A percentile compares a stretch with the other conserved stretches of the same genome.
phyloP scores from a whole-genome alignment of 1,140 invertebrate species.

The Nymphalis io region DNA sequence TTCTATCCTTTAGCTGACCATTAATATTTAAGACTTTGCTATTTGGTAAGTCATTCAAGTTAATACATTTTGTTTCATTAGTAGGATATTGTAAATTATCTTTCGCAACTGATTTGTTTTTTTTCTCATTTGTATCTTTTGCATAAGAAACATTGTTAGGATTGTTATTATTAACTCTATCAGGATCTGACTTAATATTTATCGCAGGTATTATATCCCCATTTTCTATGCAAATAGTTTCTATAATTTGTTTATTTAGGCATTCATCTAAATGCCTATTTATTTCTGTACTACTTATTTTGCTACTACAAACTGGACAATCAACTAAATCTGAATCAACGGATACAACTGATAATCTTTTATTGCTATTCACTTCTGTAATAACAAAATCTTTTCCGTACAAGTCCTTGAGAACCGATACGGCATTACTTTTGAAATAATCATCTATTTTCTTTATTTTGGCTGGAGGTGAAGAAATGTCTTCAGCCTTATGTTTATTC shows the following conservation, averaged over 20 bases:
- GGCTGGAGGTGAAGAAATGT: constrained; percentile 46
- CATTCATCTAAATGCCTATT: constrained; percentile 82
- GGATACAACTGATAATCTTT: constrained; percentile 53
- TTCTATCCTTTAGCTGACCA: neutral
- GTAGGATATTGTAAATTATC: neutral
- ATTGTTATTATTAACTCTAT: constrained; percentile 14
- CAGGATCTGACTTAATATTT: constrained; percentile 14
- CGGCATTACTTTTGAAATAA: constrained; percentile 58
- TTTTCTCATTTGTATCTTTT: constrained; percentile 1
- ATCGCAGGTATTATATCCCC: constrained; percentile 19
- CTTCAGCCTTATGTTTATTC: constrained; percentile 54
- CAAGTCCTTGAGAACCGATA: constrained; percentile 60
- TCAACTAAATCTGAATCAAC: constrained; percentile 51
- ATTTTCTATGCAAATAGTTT: constrained; percentile 60
- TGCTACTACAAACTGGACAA: constrained; percentile 81
- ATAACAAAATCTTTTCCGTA: constrained; percentile 67
- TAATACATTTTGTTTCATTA: constrained; percentile 7
- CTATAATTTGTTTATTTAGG: constrained; percentile 69
- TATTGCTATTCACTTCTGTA: constrained; percentile 46
- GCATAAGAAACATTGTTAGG: neutral
- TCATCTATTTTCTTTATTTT: constrained; percentile 73
- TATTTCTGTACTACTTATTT: constrained; percentile 66
- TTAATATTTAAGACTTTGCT: neutral
- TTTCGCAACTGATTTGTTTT: constrained; percentile 8
- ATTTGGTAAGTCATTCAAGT: neutral